Conservation (phyloP, 1,140 invertebrate species). For the Aricia agestis region DNA sequence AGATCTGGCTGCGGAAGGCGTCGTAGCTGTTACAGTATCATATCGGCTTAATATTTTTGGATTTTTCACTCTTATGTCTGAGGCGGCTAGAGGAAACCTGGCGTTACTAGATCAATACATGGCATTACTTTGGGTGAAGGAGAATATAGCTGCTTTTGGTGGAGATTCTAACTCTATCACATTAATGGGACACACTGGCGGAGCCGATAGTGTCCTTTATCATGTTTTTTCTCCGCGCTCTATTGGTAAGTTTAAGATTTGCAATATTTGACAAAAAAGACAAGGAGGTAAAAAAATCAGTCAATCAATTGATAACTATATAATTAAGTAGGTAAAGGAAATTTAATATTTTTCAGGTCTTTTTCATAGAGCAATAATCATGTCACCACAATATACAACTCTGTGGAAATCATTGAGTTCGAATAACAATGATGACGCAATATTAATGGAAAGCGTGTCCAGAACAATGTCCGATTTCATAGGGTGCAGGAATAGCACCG, state of each 20-base stretch:
- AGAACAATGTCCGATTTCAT: constrained; percentile 39
- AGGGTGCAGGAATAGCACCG: constrained; percentile 42
- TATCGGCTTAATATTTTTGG: constrained; percentile 82
- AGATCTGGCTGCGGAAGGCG: constrained; percentile 80
- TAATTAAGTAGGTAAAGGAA: too few relatives aligned
- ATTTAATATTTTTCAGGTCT: constrained; percentile 39
- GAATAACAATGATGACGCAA: constrained; percentile 27
- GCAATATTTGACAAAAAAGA: too few relatives aligned
- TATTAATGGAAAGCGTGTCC: constrained; percentile 40
- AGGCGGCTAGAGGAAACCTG: constrained; percentile 79
- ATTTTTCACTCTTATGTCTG: constrained; percentile 82
- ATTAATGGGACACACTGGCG: constrained; percentile 82
- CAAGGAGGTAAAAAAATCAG: too few relatives aligned
- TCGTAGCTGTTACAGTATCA: constrained; percentile 80
- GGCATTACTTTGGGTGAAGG: constrained; percentile 83
- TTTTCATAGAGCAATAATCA: constrained; percentile 61
- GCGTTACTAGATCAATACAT: constrained; percentile 84
- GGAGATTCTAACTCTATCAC: constrained; percentile 83
- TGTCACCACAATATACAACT: constrained; percentile 51
- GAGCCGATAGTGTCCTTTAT: constrained; percentile 78
- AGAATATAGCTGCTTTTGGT: constrained; percentile 84
- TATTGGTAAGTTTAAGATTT: constrained; percentile 60
- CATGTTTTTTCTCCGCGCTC: constrained; percentile 80
- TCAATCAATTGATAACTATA: too few relatives aligned
- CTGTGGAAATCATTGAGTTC: constrained; percentile 53